phyloP scores from a whole-genome alignment of 2,113 vertebrate genomes.

The Grammomys surdaster region DNA sequence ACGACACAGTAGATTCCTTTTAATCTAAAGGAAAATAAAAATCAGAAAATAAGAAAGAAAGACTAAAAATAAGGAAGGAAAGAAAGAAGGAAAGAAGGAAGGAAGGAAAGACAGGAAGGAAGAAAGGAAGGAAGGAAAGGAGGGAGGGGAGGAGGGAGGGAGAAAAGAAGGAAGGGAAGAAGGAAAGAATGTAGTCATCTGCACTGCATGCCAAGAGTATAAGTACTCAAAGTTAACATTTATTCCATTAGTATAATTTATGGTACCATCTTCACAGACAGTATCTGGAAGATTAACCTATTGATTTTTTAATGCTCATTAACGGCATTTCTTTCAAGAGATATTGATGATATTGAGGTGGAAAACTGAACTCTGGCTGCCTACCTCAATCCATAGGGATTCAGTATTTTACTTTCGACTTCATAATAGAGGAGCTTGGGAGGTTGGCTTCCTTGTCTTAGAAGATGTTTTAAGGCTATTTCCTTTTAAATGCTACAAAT shows the following conservation, averaged over 20 bases:
- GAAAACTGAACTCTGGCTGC: constrained; percentile 3
- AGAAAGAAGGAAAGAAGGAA: too few relatives aligned
- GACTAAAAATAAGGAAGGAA: background rate
- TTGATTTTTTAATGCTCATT: constrained; percentile 30
- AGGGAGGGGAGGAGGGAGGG: fast-evolving
- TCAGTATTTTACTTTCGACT: background rate
- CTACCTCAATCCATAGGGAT: background rate
- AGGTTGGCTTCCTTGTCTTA: background rate
- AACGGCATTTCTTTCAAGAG: constrained; percentile 65
- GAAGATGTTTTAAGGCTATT: background rate
- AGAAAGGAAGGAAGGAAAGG: background rate
- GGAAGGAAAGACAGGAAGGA: fast-evolving
- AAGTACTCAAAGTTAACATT: constrained; percentile 47
- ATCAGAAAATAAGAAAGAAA: background rate
- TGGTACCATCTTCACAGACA: background rate
- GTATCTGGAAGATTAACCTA: constrained; percentile 47
- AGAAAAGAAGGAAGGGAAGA: background rate
- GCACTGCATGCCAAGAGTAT: background rate
- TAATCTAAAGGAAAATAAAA: background rate
- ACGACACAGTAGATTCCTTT: background rate
- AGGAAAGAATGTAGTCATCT: background rate
- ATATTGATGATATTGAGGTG: constrained; percentile 47
- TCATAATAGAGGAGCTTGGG: background rate
- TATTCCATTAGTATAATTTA: constrained; percentile 59
- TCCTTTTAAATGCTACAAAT: constrained; percentile 20